These are phyloP conservation scores for Drosophila siamana DNA, from an alignment of 2,888 invertebrate genomes.

Conservation along the genomic window DNA sequence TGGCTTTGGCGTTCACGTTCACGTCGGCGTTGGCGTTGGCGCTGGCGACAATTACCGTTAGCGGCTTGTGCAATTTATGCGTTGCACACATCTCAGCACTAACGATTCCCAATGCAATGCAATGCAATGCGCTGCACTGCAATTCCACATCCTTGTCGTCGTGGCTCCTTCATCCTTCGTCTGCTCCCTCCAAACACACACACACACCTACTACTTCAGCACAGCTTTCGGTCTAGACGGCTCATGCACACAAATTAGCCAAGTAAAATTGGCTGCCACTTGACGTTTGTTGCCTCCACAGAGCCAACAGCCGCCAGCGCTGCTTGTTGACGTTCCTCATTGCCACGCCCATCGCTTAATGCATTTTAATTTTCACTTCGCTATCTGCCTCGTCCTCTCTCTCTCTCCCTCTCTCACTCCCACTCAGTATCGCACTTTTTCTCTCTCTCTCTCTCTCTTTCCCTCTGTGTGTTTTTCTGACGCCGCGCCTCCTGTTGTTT, in stretches of 20 bases:
- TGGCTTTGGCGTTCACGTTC: slow-evolving; percentile 66
- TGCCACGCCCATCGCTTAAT: slow-evolving; percentile 54
- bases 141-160: slow-evolving; percentile 5
- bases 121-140: neutral
- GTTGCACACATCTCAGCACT: slow-evolving; percentile 50
- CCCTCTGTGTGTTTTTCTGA: neutral
- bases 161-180: neutral
- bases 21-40: slow-evolving; percentile 60
- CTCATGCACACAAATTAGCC: slow-evolving; percentile 69
- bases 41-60: slow-evolving; percentile 75
- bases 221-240: slow-evolving; percentile 41
- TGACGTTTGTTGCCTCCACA: slow-evolving; percentile 31
- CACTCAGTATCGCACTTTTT: slow-evolving; percentile 8
- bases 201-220: neutral
- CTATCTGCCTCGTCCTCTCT: slow-evolving; percentile 6
- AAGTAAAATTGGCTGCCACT: slow-evolving; percentile 74
- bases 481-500: neutral
- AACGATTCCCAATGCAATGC: slow-evolving; percentile 65
- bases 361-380: slow-evolving; percentile 67
- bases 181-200: no score
- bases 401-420: neutral
- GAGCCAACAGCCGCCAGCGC: neutral
- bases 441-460: neutral
- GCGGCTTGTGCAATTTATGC: slow-evolving; percentile 73
- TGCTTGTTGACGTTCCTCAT: slow-evolving; percentile 3